A percentile compares a stretch with the other conserved stretches of the same genome.
phyloP scores from a whole-genome alignment of 30 jellyfish, hydroid and myxozoan genomes.

The Sanderia malayensis region DNA sequence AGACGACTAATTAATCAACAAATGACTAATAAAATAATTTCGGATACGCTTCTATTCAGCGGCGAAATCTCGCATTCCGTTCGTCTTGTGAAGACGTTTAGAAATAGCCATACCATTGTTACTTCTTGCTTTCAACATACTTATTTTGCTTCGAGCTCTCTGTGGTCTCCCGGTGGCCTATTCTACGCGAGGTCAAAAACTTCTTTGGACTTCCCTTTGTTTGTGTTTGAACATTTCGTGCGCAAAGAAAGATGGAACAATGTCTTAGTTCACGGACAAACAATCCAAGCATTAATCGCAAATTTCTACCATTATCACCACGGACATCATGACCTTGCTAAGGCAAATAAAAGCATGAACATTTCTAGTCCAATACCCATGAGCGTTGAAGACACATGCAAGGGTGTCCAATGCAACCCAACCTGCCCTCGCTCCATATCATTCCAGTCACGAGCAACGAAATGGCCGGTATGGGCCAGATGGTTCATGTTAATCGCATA shows the following conservation, averaged over 20 bases:
- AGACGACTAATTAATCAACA: constrained; percentile 15
- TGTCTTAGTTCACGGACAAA: constrained; percentile 46
- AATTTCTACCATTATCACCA: constrained; percentile 42
- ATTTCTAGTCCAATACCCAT: not conserved
- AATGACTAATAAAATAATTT: constrained; percentile 38
- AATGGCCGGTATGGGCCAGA: constrained; percentile 60
- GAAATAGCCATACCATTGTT: constrained; percentile 52
- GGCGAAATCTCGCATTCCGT: constrained; percentile 65
- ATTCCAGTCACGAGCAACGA: constrained; percentile 2
- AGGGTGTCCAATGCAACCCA: constrained; percentile 82
- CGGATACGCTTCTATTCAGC: constrained; percentile 65
- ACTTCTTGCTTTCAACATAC: constrained; percentile 87
- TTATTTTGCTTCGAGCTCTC: constrained; percentile 70
- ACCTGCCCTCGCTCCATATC: constrained; percentile 70
- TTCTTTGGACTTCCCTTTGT: constrained; percentile 33
- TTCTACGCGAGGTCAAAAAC: constrained; percentile 44
- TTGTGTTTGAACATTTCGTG: constrained; percentile 67
- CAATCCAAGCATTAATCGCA: constrained; percentile 27
- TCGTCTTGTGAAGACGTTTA: constrained; percentile 26
- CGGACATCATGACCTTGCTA: not conserved
- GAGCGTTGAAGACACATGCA: constrained; percentile 37
- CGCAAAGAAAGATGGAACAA: constrained; percentile 40
- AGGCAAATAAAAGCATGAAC: constrained; percentile 37
- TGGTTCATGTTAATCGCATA: constrained; percentile 21
- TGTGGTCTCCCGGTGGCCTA: constrained; percentile 76